phyloP scores from a whole-genome alignment of 2,113 vertebrate species.

The Abramis brama region DNA sequence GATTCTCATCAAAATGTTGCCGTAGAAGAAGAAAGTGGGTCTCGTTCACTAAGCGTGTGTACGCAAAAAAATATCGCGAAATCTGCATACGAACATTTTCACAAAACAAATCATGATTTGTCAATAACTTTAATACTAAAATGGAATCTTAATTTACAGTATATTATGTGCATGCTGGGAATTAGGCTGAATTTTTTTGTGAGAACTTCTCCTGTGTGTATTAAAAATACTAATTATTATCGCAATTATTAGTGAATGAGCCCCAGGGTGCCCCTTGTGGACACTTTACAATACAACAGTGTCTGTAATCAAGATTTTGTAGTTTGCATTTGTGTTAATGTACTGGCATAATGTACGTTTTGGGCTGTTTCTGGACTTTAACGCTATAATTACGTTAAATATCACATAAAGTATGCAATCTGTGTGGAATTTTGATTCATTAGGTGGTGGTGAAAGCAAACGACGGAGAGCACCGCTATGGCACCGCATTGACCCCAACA shows the following conservation, averaged over 20 bases:
- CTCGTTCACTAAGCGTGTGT: too few species aligned
- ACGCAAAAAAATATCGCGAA: too few species aligned
- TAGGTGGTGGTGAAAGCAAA: slow-evolving; percentile 80
- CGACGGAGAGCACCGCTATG: slow-evolving; percentile 69
- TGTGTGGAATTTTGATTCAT: slow-evolving; percentile 36
- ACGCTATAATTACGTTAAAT: background rate
- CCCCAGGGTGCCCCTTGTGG: background rate
- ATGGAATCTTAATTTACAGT: too few species aligned
- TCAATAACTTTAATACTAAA: too few species aligned
- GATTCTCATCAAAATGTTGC: too few species aligned
- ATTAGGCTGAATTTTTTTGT: too few species aligned
- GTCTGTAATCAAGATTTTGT: too few species aligned
- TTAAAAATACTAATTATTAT: background rate
- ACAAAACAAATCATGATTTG: too few species aligned
- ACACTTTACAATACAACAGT: background rate
- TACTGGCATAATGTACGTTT: background rate
- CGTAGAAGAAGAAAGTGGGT: too few species aligned
- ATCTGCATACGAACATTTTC: too few species aligned
- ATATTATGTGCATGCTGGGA: too few species aligned
- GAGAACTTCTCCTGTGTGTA: background rate
- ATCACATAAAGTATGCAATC: background rate
- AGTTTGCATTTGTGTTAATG: background rate
- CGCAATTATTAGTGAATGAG: background rate
- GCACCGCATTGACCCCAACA: slow-evolving; percentile 72
- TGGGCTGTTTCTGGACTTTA: background rate